Evolutionary conservation across 2,888 invertebrate species (phyloP).

Genomic region (Reticulitermes lucifugus): DNA sequence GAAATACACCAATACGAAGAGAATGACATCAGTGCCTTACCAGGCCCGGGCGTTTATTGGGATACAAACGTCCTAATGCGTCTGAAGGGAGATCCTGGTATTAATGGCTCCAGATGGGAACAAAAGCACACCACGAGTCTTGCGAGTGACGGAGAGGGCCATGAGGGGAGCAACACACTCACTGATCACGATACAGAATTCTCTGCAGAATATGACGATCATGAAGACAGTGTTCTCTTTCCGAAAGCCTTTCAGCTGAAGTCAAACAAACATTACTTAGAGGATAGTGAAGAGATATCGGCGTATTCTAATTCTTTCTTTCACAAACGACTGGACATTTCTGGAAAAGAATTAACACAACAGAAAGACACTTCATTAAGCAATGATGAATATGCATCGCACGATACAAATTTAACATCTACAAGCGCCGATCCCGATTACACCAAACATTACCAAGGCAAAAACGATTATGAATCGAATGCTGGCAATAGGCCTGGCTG

Average conservation of each 20-base stretch:
- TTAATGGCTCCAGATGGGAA: not conserved
- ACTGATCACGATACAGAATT: not conserved
- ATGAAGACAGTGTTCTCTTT: not conserved
- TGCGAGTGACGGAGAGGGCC: no score
- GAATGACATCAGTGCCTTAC: not conserved
- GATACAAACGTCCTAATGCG: not conserved
- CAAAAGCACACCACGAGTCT: not conserved
- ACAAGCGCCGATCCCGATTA: not conserved
- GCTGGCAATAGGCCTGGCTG: not conserved
- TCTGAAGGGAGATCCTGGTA: not conserved
- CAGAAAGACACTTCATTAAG: not conserved
- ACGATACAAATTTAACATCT: not conserved
- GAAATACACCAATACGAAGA: not conserved
- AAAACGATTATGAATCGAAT: not conserved
- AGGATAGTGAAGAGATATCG: not conserved
- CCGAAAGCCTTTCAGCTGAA: not conserved
- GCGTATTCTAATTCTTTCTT: not conserved
- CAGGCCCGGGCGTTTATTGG: conserved; percentile 11
- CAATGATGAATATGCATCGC: not conserved
- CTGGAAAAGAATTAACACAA: not conserved
- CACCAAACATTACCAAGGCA: not conserved
- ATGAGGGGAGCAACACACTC: no score
- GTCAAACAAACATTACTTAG: not conserved
- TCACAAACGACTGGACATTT: not conserved
- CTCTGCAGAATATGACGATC: not conserved